Base-by-base conservation (phyloP, 2,888 invertebrate species). In the Chalcosyrphus nemorum region DNA sequence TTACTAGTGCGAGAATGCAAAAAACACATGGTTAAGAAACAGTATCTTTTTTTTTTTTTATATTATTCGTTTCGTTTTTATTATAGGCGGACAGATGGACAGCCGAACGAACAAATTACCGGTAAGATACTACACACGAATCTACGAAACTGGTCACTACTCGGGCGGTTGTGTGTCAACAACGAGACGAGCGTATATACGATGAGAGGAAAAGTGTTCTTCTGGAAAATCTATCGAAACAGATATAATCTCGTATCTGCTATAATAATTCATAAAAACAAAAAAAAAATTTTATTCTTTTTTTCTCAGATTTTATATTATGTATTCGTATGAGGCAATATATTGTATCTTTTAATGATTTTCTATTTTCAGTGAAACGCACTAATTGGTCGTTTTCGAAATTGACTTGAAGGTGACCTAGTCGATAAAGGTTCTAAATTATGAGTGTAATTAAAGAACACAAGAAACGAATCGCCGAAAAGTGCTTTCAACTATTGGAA, bases 151-250 rank as follows among this genome's bases (percentile, higher is more conserved):
- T 72, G 50, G n/a, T 54, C 29, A 38, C 61, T 15, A 24, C 27
- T 11, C 17, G 19, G 29, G 56, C 17, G 19, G 29, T 47, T 50
- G 35, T 70, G 56, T 65, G 61, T 81, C 74, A 75, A 65, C 56
- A n/a, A 52, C 80, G 65, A 70, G 70, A 56, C 32, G 50, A 68
- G 56, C 57, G 61, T 52, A 72, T n/a, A n/a, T n/a, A n/a, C n/a
- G n/a, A 57, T 45, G 45, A 80, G 32, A 84, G 35, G 45, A 38
- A 74, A 75, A 41, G 74, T 84, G 43, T 72, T 82, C 78, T 72
- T 82, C 78, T 68, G 65, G 82, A 78, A 80, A 65, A 70, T 54
- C 35, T 63, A 29, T 80, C 70, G 59, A 50, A 68, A 72, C 38
- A 11, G 41, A 63, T 32, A 66, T 27, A 65, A 70, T 57, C 68